Evolutionary conservation across 2,888 invertebrate genomes (phyloP).

Genomic region (Phaonia tiefii): DNA sequence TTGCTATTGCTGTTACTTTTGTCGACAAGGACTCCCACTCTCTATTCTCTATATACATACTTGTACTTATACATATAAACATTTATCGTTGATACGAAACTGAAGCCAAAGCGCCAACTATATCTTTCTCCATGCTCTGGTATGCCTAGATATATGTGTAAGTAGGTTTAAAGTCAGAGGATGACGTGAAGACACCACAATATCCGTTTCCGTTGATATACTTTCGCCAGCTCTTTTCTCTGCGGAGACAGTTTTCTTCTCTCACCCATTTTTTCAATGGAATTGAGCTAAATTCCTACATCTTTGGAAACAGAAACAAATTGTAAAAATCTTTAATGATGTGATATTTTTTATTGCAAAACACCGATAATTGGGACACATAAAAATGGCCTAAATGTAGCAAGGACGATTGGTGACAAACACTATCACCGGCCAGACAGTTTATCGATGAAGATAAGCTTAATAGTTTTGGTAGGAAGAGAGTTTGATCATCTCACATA

Average conservation of each 20-base stretch:
- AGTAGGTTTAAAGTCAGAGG: conserved; percentile 9
- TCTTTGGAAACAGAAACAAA: conserved; percentile 2
- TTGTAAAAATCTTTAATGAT: conserved; percentile 1
- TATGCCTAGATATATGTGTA: too few species aligned
- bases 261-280: too few species aligned
- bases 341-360: neutral
- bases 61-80: conserved; percentile 7
- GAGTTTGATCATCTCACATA: too few species aligned
- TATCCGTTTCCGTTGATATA: conserved; percentile 60
- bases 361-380: too few species aligned
- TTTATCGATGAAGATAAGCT: conserved; percentile 61
- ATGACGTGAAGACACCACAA: conserved; percentile 62
- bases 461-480: conserved; percentile 49
- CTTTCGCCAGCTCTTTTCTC: conserved; percentile 10
- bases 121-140: too few species aligned
- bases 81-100: neutral
- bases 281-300: too few species aligned
- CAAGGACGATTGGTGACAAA: conserved; percentile 1
- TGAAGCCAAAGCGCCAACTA: conserved; percentile 36
- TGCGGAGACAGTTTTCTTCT: too few species aligned
- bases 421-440: conserved; percentile 57
- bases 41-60: too few species aligned
- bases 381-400: too few species aligned
- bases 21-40: conserved; percentile 14
- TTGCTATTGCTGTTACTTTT: conserved; percentile 43